Base-by-base conservation (phyloP, 2,113 vertebrate species). In the Crypturellus undulatus region DNA sequence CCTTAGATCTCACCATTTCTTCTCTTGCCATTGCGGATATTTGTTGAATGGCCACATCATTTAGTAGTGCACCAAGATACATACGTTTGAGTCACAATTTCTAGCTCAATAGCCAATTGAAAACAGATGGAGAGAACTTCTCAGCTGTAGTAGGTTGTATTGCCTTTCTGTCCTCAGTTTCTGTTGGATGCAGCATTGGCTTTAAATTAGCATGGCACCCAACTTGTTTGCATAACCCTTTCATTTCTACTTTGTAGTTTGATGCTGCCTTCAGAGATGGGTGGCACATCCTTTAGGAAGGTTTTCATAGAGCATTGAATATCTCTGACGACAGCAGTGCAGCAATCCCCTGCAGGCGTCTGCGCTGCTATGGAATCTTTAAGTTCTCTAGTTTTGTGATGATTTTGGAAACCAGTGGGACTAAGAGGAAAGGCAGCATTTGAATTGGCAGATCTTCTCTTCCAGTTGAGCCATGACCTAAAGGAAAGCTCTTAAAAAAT, bases 401-500 rank as follows among this genome's bases (percentile, higher is more conserved):
- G 93, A 64, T 77, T 40, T 65, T 51, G 4, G 64, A 54, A 54
- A 68, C 62, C 87, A 38, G 30, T 82, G 58, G 25, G 79, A 30
- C 79, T 79, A 76, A 89, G 79, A 89, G 70, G 89, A 79, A 70
- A 70, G 71, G 58, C 77, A 82, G 32, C 71, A 43, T 91, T 95
- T 82, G 89, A 90, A 73, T 79, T 62, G 80, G 67, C 60, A 59
- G 82, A 60, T 72, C 7, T 1, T 58, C 54, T 51, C 78, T 88
- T 88, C 81, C 87, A 69, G 75, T 21, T 60, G 82, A 71, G 73
- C 47, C 21, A 4, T 87, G 77, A 58, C 65, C 77, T 81, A 85
- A 83, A 83, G 82, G 79, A 85, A 86, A 54, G 82, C 80, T 84
- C 88, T 38, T 42, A 96, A 90, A 69, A 79, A 93, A 52, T 51